Evolutionary conservation across 1,140 invertebrate species (phyloP), one percentile per base, ranked within the genome.

Genomic region (Formica exsecta): DNA sequence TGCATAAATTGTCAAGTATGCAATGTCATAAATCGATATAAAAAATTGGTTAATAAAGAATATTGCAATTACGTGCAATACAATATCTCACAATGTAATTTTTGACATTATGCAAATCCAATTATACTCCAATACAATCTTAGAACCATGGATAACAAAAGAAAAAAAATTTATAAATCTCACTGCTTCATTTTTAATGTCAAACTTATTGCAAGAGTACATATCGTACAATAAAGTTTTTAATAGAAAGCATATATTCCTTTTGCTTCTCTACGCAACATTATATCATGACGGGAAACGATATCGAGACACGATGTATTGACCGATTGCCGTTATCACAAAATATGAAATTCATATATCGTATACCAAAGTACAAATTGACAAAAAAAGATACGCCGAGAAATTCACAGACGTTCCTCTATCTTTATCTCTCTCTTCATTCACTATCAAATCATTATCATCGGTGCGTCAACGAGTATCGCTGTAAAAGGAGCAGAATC

Each of bases 391-490:
- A 68, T 44, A 44, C 19, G 11, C 7, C 65, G 38, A 25, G 5
- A 2, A 2, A 44, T 51, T 51, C 13, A 4, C 48, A 51, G 48
- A 9, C 16, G 5, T 29, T 71, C 41, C 25, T 11, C 36, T 64
- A 13, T 9, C 38, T 11, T 16, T 41, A 7, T 44, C 41, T 44
- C 41, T 44, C 19, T 25, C 29, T 71, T 54, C 54, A 22, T 36
- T 83, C 54, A 16, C 19, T 25, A 44, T 19, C 68, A 51, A 80
- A 48, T 62, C 38, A 44, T 83, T 62, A 73, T 83, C 79, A 32
- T 38, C n/a, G 48, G 48, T 22, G 54, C 70, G 70, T 54, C 32
- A 22, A 80, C 38, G 51, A n/a, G 13, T 38, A 59, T 38, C 38
- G 65, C 48, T 36, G 38, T 9, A 25, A 9, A n/a, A 59, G 36